Percentiles rank a stretch among this genome's conserved stretches.
Conservation (phyloP, 1,140 invertebrate genomes). For the Atta colombica region DNA sequence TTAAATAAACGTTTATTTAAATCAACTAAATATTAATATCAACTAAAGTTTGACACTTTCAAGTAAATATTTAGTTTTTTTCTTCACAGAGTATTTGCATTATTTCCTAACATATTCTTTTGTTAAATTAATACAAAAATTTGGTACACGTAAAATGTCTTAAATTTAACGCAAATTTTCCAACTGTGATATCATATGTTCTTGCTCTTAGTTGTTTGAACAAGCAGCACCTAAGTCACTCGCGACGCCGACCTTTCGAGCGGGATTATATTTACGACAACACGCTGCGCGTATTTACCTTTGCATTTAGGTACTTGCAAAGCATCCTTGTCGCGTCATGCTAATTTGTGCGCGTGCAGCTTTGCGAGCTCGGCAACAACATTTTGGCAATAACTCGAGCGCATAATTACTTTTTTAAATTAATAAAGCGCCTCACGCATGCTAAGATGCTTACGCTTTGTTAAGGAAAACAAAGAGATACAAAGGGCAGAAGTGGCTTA, state of each 20-base stretch:
- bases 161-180: no score
- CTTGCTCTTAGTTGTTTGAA: background rate
- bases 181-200: no score
- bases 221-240: background rate
- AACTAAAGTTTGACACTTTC: no score
- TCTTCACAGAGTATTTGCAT: no score
- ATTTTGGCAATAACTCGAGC: conserved; percentile 35
- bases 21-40: no score
- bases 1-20: no score
- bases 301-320: background rate
- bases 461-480: background rate
- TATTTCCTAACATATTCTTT: no score
- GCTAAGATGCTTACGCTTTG: background rate
- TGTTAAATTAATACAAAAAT: no score
- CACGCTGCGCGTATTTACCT: background rate
- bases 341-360: background rate
- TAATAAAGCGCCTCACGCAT: conserved; percentile 21
- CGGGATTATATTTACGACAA: conserved; percentile 5
- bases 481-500: background rate
- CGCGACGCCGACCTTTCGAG: background rate
- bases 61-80: no score
- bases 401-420: conserved; percentile 51
- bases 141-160: no score
- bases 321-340: background rate
- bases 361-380: background rate